phyloP scores from a whole-genome alignment of 1,140 invertebrate genomes.

The Argopecten irradians region DNA sequence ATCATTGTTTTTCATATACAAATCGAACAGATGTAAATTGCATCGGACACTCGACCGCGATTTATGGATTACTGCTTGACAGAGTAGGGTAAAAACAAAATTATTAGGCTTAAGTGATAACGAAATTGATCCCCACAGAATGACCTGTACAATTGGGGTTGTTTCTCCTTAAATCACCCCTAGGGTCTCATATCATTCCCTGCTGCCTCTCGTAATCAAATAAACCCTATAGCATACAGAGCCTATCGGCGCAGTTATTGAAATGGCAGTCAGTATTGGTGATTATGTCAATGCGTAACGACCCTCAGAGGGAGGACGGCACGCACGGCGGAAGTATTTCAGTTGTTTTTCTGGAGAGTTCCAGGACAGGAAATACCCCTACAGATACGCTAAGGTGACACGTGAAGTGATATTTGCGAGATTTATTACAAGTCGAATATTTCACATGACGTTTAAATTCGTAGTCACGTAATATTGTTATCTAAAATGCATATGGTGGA shows the following conservation, averaged over 20 bases:
- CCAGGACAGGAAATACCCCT: neutral
- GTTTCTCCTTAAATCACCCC: neutral
- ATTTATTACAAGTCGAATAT: neutral
- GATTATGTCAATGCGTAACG: neutral
- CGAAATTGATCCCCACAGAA: neutral
- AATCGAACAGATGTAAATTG: constrained; percentile 8
- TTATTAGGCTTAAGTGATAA: neutral
- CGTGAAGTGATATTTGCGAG: neutral
- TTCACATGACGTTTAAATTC: neutral
- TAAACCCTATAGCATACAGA: neutral
- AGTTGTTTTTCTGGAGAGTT: neutral
- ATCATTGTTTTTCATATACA: neutral
- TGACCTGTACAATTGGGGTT: constrained; percentile 4
- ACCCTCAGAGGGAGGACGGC: neutral
- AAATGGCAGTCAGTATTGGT: neutral
- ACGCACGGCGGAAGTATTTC: neutral
- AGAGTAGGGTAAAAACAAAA: neutral
- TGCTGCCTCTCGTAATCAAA: neutral
- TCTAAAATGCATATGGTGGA: neutral
- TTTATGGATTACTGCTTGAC: neutral
- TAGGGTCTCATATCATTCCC: neutral
- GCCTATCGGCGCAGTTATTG: neutral
- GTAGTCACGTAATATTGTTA: neutral
- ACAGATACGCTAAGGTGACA: neutral
- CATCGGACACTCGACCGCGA: neutral